Evolutionary conservation across 1,140 invertebrate species (phyloP), one percentile per base, ranked within the genome.

Genomic region (Ooceraea biroi): DNA sequence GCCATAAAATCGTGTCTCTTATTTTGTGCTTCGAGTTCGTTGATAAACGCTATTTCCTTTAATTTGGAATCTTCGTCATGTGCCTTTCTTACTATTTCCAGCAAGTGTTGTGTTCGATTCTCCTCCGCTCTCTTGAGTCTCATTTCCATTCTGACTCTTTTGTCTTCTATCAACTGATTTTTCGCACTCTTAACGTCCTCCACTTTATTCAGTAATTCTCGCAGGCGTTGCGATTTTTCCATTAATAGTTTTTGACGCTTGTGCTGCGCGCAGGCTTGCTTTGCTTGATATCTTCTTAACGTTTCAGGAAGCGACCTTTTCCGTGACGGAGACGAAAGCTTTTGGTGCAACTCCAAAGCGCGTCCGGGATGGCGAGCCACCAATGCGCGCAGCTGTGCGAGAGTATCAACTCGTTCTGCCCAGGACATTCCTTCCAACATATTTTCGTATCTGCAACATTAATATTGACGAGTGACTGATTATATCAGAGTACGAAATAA

Each of bases 21-120:
- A 93, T 99, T 99, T 94, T 99, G 98, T 1, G 98, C 98, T 92
- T 99, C 98, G 2, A 99, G 94, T 90, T 98, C 97, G 94, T 99
- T 99, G 72, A 99, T 99, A 93, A 99, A 99, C 41, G 98, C 98
- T 83, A 99, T 99, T 95, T 99, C 99, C 89, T 98, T 98, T 0
- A 98, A 95, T 94, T 99, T 99, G 58, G 98, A 98, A 87, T 99
- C 98, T 94, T 99, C 99, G 90, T 99, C 99, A 89, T 99, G 98
- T 1, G 99, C 99, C 94, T 99, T 99, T 76, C 97, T 96, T 1
- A 99, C 97, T 86, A 99, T 98, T 83, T 97, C 97, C 90, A 97
- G 94, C 36, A 98, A 92, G 92, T 97, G 95, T 88, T 97, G 95
- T 71, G 97, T 97, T 25, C 99, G 95, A 91, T 99, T 99, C 91